A percentile compares a stretch with the other conserved stretches of the same genome.
phyloP scores from a whole-genome alignment of 2,797 vertebrate genomes.

The Naso thynnoides region DNA sequence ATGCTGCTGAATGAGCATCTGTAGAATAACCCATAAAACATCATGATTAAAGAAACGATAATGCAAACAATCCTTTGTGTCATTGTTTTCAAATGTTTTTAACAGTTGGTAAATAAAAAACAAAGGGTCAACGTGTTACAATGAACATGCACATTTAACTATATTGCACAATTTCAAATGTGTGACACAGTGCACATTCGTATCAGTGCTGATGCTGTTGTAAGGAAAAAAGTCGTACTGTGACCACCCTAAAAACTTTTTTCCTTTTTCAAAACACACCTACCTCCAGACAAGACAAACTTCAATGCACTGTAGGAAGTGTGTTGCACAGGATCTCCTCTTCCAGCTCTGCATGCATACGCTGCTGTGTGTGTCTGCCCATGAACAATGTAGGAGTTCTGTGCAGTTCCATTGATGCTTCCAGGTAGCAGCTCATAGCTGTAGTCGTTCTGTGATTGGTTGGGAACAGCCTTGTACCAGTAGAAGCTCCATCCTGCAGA shows the following conservation, averaged over 20 bases:
- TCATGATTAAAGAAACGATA: too few relatives aligned
- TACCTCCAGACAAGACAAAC: conserved; percentile 55
- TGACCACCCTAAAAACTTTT: too few relatives aligned
- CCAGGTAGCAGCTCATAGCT: conserved; percentile 40
- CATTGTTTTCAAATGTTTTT: too few relatives aligned
- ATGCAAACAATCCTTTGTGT: too few relatives aligned
- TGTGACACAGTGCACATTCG: too few relatives aligned
- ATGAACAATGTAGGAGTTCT: conserved; percentile 30
- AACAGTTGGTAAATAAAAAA: too few relatives aligned
- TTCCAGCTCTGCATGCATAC: conserved; percentile 60
- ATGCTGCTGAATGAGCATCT: conserved; percentile 22
- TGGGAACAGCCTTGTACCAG: conserved; percentile 57
- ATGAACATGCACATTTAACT: too few relatives aligned
- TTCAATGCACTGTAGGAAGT: rapidly evolving
- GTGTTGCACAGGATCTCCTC: conserved; percentile 46
- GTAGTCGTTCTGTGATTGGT: neutral
- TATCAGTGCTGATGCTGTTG: too few relatives aligned
- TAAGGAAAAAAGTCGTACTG: too few relatives aligned
- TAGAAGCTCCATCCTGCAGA: conserved; percentile 64
- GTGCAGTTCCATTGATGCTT: conserved; percentile 32
- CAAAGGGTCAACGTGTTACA: too few relatives aligned
- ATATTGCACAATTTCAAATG: too few relatives aligned
- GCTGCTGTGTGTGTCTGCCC: conserved; percentile 46
- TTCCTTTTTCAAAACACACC: conserved; percentile 20
- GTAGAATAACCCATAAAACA: conserved; percentile 3